Evolutionary conservation across 2,113 vertebrate genomes (phyloP).

Genomic region (Aptenodytes patagonicus): DNA sequence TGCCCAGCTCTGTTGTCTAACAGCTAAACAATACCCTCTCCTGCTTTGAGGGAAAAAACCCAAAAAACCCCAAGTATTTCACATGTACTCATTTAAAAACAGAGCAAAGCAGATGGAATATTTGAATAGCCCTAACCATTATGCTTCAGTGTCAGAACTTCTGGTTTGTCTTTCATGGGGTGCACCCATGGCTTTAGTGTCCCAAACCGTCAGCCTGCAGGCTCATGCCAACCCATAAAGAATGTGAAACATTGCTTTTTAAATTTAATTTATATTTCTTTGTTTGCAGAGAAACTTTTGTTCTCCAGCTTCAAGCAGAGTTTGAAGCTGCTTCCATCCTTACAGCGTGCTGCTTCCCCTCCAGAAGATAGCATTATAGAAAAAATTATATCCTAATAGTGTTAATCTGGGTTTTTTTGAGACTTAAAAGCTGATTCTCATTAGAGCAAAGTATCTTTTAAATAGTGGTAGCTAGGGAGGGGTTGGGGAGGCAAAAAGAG

Average conservation of each 20-base stretch:
- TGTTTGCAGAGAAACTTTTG: background rate
- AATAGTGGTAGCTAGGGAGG: background rate
- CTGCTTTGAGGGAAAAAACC: background rate
- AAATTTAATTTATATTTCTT: conserved; percentile 22
- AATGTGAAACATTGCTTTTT: background rate
- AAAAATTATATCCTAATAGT: background rate
- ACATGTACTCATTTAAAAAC: background rate
- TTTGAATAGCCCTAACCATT: background rate
- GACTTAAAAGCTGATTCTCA: background rate
- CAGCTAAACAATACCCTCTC: background rate
- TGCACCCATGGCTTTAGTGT: background rate
- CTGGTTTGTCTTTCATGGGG: background rate
- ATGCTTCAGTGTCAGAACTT: background rate
- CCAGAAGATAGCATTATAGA: background rate
- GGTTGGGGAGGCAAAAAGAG: background rate
- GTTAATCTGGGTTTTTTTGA: background rate
- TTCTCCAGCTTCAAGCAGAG: background rate
- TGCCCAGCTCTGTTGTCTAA: background rate
- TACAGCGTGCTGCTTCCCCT: background rate
- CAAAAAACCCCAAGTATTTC: background rate
- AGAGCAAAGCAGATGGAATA: background rate
- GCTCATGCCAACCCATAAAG: background rate
- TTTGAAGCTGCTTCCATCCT: background rate
- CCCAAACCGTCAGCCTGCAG: background rate
- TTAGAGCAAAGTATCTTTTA: background rate